Percentiles rank a stretch among this genome's conserved stretches.
phyloP scores from a whole-genome alignment of 2,888 invertebrate species.

The Heliconius hortense region DNA sequence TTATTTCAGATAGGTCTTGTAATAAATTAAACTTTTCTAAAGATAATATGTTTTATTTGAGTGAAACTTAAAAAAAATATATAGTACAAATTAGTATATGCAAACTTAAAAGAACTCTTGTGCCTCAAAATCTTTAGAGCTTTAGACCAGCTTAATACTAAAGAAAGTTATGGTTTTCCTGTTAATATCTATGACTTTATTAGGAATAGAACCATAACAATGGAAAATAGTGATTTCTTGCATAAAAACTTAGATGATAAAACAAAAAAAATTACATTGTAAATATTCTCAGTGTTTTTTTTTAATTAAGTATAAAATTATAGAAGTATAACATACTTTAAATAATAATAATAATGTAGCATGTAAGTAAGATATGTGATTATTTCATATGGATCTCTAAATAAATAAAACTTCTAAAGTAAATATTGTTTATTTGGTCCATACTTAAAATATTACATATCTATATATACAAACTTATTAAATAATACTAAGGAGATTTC shows the following conservation, averaged over 20 bases:
- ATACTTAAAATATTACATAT: slow-evolving; percentile 29
- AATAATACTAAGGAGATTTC: slow-evolving; percentile 52
- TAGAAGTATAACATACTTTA: background rate
- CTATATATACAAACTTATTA: slow-evolving; percentile 63
- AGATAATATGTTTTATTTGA: slow-evolving; percentile 5
- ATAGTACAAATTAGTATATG: background rate
- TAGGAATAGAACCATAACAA: no score
- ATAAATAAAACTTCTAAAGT: slow-evolving; percentile 21
- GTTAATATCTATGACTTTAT: no score
- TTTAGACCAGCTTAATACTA: background rate
- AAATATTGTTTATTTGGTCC: slow-evolving; percentile 8
- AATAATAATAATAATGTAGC: background rate
- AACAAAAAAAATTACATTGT: no score
- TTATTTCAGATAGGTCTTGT: background rate
- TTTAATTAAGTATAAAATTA: no score
- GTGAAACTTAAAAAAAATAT: background rate
- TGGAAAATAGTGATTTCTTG: no score
- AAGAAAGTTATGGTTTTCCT: background rate
- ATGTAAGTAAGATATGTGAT: background rate
- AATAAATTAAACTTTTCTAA: background rate
- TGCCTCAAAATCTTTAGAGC: background rate
- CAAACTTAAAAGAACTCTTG: background rate
- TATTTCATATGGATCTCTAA: background rate
- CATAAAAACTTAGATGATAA: no score
- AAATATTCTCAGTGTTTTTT: no score